These are phyloP conservation scores for Aurelia sp. DNA, from an alignment of 30 jellyfish, hydroid and myxozoan species.

Conservation along the genomic window DNA sequence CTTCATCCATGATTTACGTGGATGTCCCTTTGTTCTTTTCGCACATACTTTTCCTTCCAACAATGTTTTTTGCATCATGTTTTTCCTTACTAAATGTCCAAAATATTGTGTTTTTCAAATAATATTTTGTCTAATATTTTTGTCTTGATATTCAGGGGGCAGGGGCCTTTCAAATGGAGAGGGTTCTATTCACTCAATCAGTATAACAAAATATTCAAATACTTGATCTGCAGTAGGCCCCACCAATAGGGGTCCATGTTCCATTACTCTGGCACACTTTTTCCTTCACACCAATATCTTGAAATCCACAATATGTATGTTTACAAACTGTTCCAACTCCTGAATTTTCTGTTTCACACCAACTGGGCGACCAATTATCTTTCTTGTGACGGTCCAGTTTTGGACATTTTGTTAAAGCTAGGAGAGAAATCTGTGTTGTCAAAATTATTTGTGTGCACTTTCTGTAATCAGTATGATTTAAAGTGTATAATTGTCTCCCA, in stretches of 20 bases:
- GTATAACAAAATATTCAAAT: background rate
- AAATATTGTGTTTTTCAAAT: too few relatives aligned
- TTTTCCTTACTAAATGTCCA: too few relatives aligned
- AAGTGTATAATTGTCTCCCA: too few relatives aligned
- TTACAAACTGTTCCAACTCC: background rate
- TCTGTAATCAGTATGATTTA: too few relatives aligned
- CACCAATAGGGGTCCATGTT: constrained; percentile 57
- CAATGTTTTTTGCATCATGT: too few relatives aligned
- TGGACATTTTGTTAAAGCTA: constrained; percentile 27
- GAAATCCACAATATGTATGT: background rate
- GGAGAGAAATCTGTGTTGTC: background rate
- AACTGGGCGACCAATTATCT: background rate
- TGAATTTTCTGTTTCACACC: background rate
- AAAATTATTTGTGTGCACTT: background rate
- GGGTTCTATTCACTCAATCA: too few relatives aligned
- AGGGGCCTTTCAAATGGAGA: too few relatives aligned
- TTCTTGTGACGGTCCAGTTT: constrained; percentile 5
- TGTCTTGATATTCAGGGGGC: too few relatives aligned
- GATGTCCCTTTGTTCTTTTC: too few relatives aligned
- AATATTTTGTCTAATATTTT: too few relatives aligned
- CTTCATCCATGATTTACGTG: too few relatives aligned
- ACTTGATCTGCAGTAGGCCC: constrained; percentile 47
- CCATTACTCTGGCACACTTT: constrained; percentile 54
- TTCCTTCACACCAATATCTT: constrained; percentile 13
- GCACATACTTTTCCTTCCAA: too few relatives aligned